Conservation (phyloP, 2,888 invertebrate species). For the Luperina nickerlii region DNA sequence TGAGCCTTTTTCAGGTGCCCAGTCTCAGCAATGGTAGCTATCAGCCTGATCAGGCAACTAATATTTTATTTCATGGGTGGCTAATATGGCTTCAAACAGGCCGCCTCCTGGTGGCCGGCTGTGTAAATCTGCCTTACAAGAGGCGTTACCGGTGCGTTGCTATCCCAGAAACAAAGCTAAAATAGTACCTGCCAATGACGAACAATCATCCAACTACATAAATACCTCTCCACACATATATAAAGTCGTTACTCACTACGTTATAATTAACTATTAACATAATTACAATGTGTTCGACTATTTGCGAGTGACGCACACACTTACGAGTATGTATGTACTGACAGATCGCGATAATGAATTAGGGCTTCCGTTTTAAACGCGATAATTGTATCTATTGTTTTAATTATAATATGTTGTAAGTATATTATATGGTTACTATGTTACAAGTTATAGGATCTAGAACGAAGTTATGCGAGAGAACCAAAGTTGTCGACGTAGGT, state of each 20-base stretch:
- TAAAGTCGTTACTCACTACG: slow-evolving; percentile 13
- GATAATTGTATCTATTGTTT: slow-evolving; percentile 53
- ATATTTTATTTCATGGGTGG: not conserved
- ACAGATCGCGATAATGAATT: slow-evolving; percentile 71
- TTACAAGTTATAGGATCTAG: not conserved
- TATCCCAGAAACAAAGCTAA: not conserved
- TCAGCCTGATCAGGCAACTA: not conserved
- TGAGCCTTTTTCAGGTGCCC: not conserved
- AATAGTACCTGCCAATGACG: not conserved
- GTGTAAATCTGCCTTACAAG: not conserved
- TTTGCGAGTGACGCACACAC: slow-evolving; percentile 45
- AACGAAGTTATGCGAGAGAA: too few relatives aligned
- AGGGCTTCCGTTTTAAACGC: slow-evolving; percentile 68
- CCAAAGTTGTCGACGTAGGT: not conserved
- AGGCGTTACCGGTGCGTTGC: not conserved
- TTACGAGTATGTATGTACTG: too few relatives aligned
- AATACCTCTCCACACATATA: not conserved
- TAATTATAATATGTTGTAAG: not conserved
- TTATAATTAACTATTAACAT: slow-evolving; percentile 41
- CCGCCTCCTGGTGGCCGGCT: fast-evolving
- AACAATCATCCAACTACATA: not conserved
- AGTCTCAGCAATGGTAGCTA: not conserved
- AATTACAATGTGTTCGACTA: slow-evolving; percentile 45
- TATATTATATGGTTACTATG: slow-evolving; percentile 1
- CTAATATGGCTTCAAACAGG: not conserved